phyloP scores from a whole-genome alignment of 2,113 vertebrate genomes.

The Lagopus leucura region DNA sequence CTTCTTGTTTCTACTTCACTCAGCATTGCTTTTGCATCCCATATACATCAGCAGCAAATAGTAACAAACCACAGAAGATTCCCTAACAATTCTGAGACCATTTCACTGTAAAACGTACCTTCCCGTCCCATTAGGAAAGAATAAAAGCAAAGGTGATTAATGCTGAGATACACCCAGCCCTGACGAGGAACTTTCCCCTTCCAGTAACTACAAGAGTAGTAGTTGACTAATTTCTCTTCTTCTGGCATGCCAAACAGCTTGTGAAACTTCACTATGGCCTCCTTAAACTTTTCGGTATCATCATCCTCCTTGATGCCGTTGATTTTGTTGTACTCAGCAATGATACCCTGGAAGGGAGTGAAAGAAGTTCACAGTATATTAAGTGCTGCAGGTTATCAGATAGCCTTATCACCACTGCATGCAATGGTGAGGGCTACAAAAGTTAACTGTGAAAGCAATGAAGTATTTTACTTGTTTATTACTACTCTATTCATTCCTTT shows the following conservation, averaged over 20 bases:
- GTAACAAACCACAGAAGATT: background rate
- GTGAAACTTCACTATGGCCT: constrained; percentile 93
- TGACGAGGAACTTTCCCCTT: constrained; percentile 96
- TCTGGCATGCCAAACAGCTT: constrained; percentile 97
- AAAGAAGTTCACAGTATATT: background rate
- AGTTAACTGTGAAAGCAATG: background rate
- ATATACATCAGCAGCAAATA: background rate
- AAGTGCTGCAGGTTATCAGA: background rate
- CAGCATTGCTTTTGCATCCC: background rate
- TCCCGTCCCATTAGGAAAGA: constrained; percentile 96
- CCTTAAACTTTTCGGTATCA: constrained; percentile 97
- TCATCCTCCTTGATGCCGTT: constrained; percentile 95
- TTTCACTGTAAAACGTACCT: constrained; percentile 79
- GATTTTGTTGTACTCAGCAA: constrained; percentile 97
- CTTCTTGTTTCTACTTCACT: background rate
- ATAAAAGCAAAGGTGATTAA: constrained; percentile 98
- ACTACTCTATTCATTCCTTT: background rate
- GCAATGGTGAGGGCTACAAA: background rate
- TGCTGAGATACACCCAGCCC: constrained; percentile 99
- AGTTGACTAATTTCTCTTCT: constrained; percentile 98
- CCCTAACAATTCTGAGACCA: background rate
- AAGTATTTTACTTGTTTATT: background rate
- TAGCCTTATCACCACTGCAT: background rate
- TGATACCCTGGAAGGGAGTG: constrained; percentile 87
- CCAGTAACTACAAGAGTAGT: constrained; percentile 99